Evolutionary conservation across 2,113 vertebrate genomes (phyloP), one percentile per base, ranked within the genome.

Genomic region (Callithrix jacchus): DNA sequence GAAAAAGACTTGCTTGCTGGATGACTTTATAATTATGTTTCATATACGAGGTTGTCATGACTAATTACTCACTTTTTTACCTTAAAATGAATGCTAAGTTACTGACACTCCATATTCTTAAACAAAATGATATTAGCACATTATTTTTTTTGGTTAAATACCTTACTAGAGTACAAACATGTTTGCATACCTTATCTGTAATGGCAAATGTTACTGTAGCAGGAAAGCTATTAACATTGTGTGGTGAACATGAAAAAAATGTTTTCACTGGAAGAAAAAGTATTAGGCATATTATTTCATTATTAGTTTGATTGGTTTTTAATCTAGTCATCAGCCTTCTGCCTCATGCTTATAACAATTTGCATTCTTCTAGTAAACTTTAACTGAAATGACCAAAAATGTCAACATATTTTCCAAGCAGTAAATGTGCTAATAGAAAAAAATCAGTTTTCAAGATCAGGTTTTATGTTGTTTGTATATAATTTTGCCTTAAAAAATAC

Each of bases 11-110:
- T 35, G 6, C 16, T 91, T 94, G 7, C 21, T 90, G 20, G 32
- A 91, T 35, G 56, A 82, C 49, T 90, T 93, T 61, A 52, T 87
- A 93, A 95, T 96, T 95, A 88, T 96, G 32, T 92, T 85, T 96
- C 21, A 88, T 73, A 90, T 37, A 85, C 66, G 21, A 91, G 17
- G 66, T 61, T 91, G 23, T 89, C 82, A 81, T 91, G 18, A 88
- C 68, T 95, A 97, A 96, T 93, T 88, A 40, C 64, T 92, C n/a
- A 85, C 20, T n/a, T 93, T 88, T 82, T 79, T 66, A 91, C 52
- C 35, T 91, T 90, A 93, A 84, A 91, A 37, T 87, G 77, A 96
- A 92, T 73, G 85, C 1, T 8, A 88, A 76, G 32, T 58, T 81
- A 84, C 56, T 79, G n/a, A 91, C 0, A 42, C 11, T 47, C 12